These are phyloP conservation scores for Dyspetes luteomarginatus DNA, from an alignment of 2,888 invertebrate genomes.

Conservation along the genomic window DNA sequence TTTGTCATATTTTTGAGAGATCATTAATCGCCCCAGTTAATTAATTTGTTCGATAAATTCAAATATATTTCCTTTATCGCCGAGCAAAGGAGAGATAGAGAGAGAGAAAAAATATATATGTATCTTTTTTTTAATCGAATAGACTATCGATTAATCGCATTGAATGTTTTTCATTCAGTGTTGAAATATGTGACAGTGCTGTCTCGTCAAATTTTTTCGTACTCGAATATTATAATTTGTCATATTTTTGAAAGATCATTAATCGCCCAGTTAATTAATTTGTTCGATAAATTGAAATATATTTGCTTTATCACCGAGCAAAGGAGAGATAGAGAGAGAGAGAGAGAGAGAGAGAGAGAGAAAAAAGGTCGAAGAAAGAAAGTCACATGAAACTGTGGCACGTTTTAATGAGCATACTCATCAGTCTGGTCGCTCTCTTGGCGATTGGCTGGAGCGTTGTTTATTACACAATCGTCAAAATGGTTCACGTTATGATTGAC, in stretches of 20 bases:
- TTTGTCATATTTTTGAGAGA: background rate
- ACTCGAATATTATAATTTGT: background rate
- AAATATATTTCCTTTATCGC: background rate
- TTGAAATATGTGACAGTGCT: background rate
- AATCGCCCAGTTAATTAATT: background rate
- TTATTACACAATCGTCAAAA: conserved; percentile 63
- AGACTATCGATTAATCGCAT: conserved; percentile 31
- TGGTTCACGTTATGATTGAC: conserved; percentile 62
- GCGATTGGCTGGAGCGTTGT: conserved; percentile 61
- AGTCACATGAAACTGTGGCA: conserved; percentile 60
- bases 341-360: background rate
- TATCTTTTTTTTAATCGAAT: conserved; percentile 12
- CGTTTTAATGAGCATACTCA: conserved; percentile 45
- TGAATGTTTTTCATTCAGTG: background rate
- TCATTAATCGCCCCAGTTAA: background rate
- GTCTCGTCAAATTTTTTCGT: conserved; percentile 6
- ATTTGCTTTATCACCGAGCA: background rate
- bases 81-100: conserved; percentile 14
- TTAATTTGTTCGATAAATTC: conserved; percentile 5
- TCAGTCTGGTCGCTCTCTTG: conserved; percentile 44
- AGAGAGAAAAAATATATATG: too few relatives aligned
- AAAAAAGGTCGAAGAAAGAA: conserved; percentile 6
- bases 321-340: background rate
- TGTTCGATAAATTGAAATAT: background rate
- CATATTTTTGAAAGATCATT: background rate